phyloP scores from a whole-genome alignment of 2,797 vertebrate genomes.

The Mormyrus hasselquistii region DNA sequence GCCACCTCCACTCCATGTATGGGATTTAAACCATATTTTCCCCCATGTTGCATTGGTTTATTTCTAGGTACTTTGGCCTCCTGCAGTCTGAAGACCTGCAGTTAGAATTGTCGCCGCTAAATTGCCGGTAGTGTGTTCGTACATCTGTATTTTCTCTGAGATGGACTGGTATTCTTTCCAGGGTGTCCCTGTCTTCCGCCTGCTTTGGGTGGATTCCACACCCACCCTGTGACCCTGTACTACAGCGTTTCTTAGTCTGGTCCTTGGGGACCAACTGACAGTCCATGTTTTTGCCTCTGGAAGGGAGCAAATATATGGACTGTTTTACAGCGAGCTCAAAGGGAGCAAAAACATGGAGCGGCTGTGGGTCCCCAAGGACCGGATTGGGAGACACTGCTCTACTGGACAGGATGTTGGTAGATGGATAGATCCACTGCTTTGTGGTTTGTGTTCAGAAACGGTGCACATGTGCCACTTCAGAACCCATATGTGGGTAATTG shows the following conservation, averaged over 20 bases:
- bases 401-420: neutral
- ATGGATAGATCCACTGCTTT: neutral
- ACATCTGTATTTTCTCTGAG: neutral
- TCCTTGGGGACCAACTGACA: neutral
- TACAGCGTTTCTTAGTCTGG: neutral
- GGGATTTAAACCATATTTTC: neutral
- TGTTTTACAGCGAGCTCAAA: neutral
- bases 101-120: neutral
- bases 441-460: neutral
- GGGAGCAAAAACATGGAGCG: neutral
- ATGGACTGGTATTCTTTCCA: neutral
- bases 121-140: neutral
- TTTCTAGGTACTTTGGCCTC: neutral
- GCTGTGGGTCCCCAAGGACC: neutral
- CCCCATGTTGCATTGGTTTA: neutral
- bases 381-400: neutral
- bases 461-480: neutral
- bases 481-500: neutral
- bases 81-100: neutral
- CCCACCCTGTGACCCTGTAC: neutral
- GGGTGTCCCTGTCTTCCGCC: neutral
- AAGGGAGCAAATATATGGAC: too few relatives aligned
- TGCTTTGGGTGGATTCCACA: neutral
- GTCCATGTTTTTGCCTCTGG: neutral
- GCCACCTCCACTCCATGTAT: neutral